Evolutionary conservation across 35 echinoderm and acorn worm genomes (phyloP).

Genomic region (Patiria miniata): DNA sequence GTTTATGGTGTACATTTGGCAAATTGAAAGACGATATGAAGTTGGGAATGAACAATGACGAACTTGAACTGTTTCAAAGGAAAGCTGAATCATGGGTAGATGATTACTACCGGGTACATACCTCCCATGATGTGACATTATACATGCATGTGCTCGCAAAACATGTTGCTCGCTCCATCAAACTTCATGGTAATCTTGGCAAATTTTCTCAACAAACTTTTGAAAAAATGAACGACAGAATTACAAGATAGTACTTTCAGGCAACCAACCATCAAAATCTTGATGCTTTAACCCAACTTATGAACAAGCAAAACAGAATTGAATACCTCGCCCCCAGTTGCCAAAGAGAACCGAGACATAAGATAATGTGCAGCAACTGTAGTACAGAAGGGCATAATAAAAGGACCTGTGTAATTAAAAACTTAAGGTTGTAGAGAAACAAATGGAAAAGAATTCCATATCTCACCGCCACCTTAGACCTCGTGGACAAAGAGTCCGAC

Average conservation of each 20-base stretch:
- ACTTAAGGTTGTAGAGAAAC: too few relatives aligned
- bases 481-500: too few relatives aligned
- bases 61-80: neutral
- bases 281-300: neutral
- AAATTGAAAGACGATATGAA: conserved; percentile 15
- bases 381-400: neutral
- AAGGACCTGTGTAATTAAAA: neutral
- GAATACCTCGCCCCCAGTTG: neutral
- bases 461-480: too few relatives aligned
- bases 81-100: conserved; percentile 32
- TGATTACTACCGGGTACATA: conserved; percentile 12
- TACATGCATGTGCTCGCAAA: conserved; percentile 63
- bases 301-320: conserved; percentile 2
- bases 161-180: conserved; percentile 37
- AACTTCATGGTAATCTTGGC: conserved; percentile 31
- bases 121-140: conserved; percentile 40
- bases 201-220: conserved; percentile 35
- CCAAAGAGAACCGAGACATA: neutral
- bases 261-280: neutral
- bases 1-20: conserved; percentile 16
- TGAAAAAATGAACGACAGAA: conserved; percentile 27
- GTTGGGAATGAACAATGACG: neutral
- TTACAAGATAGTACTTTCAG: conserved; percentile 3
- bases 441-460: too few relatives aligned
- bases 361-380: neutral